A percentile compares a stretch with the other conserved stretches of the same genome.
These are phyloP conservation scores for Anagyrus pseudococci DNA, from an alignment of 2,888 invertebrate species.

Conservation along the genomic window DNA sequence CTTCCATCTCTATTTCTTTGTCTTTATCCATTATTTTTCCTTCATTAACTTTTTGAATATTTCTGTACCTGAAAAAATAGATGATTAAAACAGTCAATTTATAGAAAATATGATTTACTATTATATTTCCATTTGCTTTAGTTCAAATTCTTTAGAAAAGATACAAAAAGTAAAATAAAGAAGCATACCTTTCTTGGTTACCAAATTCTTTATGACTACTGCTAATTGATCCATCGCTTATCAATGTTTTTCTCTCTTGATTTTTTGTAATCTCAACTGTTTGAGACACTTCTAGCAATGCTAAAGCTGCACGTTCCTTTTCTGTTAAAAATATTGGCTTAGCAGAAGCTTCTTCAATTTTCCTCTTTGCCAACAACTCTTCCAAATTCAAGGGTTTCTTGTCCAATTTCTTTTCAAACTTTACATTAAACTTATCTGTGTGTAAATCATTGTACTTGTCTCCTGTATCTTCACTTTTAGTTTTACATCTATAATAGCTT, in stretches of 20 bases:
- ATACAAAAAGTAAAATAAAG: too few species aligned
- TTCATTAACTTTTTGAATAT: conserved; percentile 57
- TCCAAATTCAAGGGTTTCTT: conserved; percentile 94
- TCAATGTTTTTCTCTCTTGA: conserved; percentile 65
- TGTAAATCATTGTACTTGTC: too few species aligned
- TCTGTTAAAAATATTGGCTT: conserved; percentile 98
- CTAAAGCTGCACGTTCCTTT: conserved; percentile 91
- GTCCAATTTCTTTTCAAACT: conserved; percentile 54
- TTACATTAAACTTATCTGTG: conserved; percentile 52
- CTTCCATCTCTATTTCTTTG: conserved; percentile 91
- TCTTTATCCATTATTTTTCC: conserved; percentile 78
- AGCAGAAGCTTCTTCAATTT: conserved; percentile 92
- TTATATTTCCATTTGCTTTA: too few species aligned
- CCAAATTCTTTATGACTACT: conserved; percentile 62
- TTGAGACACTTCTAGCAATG: conserved; percentile 88
- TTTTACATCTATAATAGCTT: too few species aligned
- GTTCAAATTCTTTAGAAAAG: too few species aligned
- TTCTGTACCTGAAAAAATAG: conserved; percentile 57
- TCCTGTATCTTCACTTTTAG: too few species aligned
- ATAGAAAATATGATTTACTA: too few species aligned
- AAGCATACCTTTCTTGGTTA: conserved; percentile 59
- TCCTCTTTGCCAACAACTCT: conserved; percentile 93
- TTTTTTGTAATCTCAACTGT: conserved; percentile 76
- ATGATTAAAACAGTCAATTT: background rate
- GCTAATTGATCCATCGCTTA: conserved; percentile 50